A percentile compares a stretch with the other conserved stretches of the same genome.
phyloP scores from a whole-genome alignment of 2,113 vertebrate species.

The Polypterus senegalus region DNA sequence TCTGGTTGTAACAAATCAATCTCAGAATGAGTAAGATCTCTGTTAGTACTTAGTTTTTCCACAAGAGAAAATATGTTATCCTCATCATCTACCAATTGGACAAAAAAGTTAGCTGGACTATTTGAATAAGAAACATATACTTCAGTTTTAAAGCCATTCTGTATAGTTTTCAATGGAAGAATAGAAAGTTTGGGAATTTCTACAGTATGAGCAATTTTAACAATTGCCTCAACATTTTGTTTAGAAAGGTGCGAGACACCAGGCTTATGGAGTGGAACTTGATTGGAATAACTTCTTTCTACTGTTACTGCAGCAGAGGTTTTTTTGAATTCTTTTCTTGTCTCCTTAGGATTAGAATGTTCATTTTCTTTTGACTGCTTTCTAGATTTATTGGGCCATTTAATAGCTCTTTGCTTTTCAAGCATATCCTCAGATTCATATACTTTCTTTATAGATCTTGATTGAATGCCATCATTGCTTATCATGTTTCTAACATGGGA shows the following conservation, averaged over 20 bases:
- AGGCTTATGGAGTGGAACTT: too few relatives aligned
- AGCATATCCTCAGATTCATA: too few relatives aligned
- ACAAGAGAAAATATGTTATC: slow-evolving; percentile 48
- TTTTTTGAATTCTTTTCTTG: too few relatives aligned
- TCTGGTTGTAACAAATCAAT: slow-evolving; percentile 39
- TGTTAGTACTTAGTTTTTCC: slow-evolving; percentile 54
- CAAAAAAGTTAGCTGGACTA: slow-evolving; percentile 63
- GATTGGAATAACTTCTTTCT: too few relatives aligned
- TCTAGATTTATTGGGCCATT: too few relatives aligned
- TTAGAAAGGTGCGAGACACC: neutral
- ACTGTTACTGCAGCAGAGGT: too few relatives aligned
- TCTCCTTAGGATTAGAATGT: too few relatives aligned
- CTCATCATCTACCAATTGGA: slow-evolving; percentile 65
- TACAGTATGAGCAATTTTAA: neutral
- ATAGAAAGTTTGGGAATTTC: slow-evolving; percentile 36
- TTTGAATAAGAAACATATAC: slow-evolving; percentile 71
- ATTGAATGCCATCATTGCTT: too few relatives aligned
- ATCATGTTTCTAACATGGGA: too few relatives aligned
- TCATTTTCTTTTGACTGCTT: too few relatives aligned
- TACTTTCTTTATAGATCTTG: too few relatives aligned
- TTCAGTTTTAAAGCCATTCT: slow-evolving; percentile 44
- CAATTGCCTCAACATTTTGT: slow-evolving; percentile 8
- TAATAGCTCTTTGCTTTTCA: too few relatives aligned
- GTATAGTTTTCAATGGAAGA: slow-evolving; percentile 46
- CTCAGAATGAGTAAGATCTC: slow-evolving; percentile 9